Conservation (phyloP, 2,888 invertebrate species). For the Therioaphis trifolii region DNA sequence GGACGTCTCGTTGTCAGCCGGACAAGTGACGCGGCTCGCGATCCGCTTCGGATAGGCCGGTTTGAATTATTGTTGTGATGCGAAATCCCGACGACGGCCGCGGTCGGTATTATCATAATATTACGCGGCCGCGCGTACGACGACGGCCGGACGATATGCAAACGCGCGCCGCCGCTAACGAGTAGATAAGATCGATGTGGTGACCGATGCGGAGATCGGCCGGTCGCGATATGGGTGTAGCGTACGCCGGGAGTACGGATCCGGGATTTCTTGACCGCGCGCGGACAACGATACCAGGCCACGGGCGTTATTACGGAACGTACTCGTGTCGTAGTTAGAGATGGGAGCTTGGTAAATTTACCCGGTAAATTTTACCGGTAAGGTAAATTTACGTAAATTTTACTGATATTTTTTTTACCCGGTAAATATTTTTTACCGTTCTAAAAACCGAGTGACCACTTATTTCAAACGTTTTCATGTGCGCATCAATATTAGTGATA, state of each 20-base stretch:
- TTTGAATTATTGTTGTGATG: slow-evolving; percentile 28
- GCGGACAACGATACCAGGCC: no score
- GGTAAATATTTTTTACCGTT: no score
- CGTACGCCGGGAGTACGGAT: neutral
- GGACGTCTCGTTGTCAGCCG: slow-evolving; percentile 37
- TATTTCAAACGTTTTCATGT: no score
- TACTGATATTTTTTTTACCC: no score
- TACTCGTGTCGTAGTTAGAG: no score
- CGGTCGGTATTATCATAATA: neutral
- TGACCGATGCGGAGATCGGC: slow-evolving; percentile 25
- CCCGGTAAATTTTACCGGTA: no score
- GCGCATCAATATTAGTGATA: no score
- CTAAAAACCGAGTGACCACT: no score
- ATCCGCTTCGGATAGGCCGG: neutral
- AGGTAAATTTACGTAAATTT: no score
- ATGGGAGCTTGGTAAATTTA: no score
- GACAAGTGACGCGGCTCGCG: slow-evolving; percentile 40
- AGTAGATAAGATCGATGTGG: slow-evolving; percentile 49
- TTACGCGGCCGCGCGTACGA: neutral
- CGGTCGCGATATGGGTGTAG: slow-evolving; percentile 28
- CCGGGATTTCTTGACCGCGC: no score
- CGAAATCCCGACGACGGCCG: slow-evolving; percentile 40
- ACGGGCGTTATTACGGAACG: no score
- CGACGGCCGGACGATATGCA: slow-evolving; percentile 10
- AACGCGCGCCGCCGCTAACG: slow-evolving; percentile 49